Evolutionary conservation across 1,140 invertebrate genomes (phyloP), one percentile per base, ranked within the genome.

Genomic region (Apis florea): DNA sequence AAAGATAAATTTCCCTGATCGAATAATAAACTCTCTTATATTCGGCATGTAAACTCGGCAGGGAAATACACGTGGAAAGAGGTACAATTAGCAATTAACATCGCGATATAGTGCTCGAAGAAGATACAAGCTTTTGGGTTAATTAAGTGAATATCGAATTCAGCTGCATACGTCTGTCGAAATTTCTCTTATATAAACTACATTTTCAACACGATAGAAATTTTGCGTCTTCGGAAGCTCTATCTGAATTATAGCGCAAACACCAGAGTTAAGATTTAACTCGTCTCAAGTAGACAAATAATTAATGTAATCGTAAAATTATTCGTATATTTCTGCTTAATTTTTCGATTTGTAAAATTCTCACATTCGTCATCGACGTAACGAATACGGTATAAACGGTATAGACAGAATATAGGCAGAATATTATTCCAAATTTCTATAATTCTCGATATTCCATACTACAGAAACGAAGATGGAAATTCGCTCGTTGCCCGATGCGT

Each of bases 111-210:
- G n/a, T 12, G n/a, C 21, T n/a, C 15, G 21, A 17, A 15, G 53
- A 24, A 56, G 31, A 56, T 56, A 58, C 40, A 53, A 68, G 64
- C 51, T 49, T 68, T 64, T n/a, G 53, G 54, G 75, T 68, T 77
- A 77, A 77, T 77, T 77, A 68, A 56, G 51, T 47, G 51, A 68
- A 68, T 77, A 77, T 68, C 63, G 63, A 77, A 68, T 76, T 59
- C 26, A 31, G n/a, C 51, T 40, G n/a, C 49, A 54, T 12, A 58
- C 21, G 31, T 68, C 53, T 13, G 64, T 77, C 51, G 53, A 77
- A 77, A 77, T 77, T 49, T 56, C 75, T 26, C 75, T 77, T 68
- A 77, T 31, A 17, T 68, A 77, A 68, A 68, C 26, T 10, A 13
- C n/a, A n/a, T 56, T 56, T 68, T 56, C 75, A 17, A 40, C 26